Evolutionary conservation across 2,888 invertebrate species (phyloP).

Genomic region (Gymnoscelis rufifasciata): DNA sequence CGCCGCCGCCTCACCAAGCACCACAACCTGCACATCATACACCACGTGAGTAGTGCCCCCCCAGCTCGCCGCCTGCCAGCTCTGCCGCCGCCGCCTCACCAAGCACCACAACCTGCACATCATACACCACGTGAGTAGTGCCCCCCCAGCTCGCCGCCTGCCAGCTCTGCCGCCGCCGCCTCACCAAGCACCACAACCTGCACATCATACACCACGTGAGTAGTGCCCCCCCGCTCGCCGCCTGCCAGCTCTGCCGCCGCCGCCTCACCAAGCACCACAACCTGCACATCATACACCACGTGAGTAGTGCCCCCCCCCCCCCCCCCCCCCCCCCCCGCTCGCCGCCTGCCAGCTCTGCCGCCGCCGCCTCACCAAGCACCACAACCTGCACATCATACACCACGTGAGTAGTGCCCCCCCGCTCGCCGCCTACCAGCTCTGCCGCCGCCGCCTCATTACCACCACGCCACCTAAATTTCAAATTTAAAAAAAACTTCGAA

Average conservation of each 20-base stretch:
- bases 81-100: conserved; percentile 87
- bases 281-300: conserved; percentile 84
- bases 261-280: conserved; percentile 87
- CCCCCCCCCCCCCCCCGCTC: conserved; percentile 84
- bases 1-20: conserved; percentile 86
- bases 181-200: conserved; percentile 87
- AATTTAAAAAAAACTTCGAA: too few species aligned
- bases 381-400: conserved; percentile 86
- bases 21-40: conserved; percentile 86
- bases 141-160: conserved; percentile 84
- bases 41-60: conserved; percentile 66
- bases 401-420: conserved; percentile 67
- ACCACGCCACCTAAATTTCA: conserved; percentile 79
- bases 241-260: conserved; percentile 87
- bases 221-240: conserved; percentile 79
- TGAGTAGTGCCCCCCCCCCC: conserved; percentile 75
- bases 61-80: conserved; percentile 86
- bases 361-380: conserved; percentile 85
- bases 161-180: conserved; percentile 85
- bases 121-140: conserved; percentile 75
- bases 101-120: conserved; percentile 88
- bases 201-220: conserved; percentile 82
- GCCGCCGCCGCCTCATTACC: conserved; percentile 86
- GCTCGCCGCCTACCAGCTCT: conserved; percentile 87
- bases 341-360: conserved; percentile 88